Evolutionary conservation across 92 coral and sea anemone species (phyloP).

Genomic region (Montipora capitata): DNA sequence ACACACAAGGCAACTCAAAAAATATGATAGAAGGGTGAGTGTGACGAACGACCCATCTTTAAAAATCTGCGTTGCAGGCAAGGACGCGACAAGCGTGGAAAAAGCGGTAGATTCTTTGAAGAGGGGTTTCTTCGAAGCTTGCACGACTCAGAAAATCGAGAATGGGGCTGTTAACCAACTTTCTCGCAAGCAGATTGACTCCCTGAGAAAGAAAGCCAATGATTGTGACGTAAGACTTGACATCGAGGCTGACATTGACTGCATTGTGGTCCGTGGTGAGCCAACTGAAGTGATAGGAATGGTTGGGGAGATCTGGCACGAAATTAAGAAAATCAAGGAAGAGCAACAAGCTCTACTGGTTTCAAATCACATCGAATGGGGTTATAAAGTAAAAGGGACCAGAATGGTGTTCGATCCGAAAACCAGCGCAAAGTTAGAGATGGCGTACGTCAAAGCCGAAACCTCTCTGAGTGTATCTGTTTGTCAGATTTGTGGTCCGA

Average conservation of each 20-base stretch:
- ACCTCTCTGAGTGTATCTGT: constrained; percentile 50
- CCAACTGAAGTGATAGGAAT: constrained; percentile 74
- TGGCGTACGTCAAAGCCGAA: constrained; percentile 71
- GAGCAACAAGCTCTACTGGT: constrained; percentile 64
- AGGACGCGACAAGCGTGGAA: neutral
- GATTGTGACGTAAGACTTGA: constrained; percentile 37
- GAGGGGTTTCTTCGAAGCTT: constrained; percentile 62
- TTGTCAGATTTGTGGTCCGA: too few species aligned
- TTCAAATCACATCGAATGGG: constrained; percentile 76
- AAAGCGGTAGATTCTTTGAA: constrained; percentile 43
- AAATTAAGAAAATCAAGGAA: constrained; percentile 65
- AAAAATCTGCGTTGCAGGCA: constrained; percentile 27
- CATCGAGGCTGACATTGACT: constrained; percentile 34
- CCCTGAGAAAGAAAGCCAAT: constrained; percentile 34
- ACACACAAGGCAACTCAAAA: neutral
- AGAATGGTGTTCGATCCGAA: constrained; percentile 60
- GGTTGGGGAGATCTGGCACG: constrained; percentile 74
- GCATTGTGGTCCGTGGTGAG: constrained; percentile 80
- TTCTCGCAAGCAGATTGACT: constrained; percentile 48
- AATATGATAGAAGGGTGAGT: neutral
- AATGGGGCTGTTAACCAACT: constrained; percentile 57
- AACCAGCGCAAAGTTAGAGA: constrained; percentile 75
- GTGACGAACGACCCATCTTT: neutral
- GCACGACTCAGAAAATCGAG: constrained; percentile 63
- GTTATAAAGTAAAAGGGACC: constrained; percentile 46